Base-by-base conservation (phyloP, 2,797 vertebrate species). In the Alfaro cultratus region DNA sequence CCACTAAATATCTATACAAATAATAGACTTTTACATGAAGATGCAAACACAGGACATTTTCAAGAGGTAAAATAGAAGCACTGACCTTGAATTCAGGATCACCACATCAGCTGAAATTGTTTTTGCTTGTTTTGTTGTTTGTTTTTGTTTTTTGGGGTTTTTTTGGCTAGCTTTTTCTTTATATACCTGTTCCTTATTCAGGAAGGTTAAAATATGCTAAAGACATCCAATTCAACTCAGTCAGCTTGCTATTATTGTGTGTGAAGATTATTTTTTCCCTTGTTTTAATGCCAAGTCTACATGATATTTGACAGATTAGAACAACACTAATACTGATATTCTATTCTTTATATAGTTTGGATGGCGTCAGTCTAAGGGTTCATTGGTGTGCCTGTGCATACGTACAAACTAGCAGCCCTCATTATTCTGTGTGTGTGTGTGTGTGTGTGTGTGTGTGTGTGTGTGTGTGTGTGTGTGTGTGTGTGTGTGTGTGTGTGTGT, bases 251-350 rank as follows among this genome's bases (percentile, higher is more conserved):
- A 41, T 39, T 23, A 68, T 23, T 39, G 64, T 68, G 36, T 68
- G 3, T 49, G 71, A 10, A 29, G 9, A 39, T 41, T 12, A 39
- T 67, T 4, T 39, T 39, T 10, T 67, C 15, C 34, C 8, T 36
- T 64, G 6, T 6, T 43, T 45, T 31, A 31, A 12, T 31, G 10
- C 23, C 41, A 46, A 55, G 39, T 34, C 23, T 46, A 12, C 34
- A 55, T 29, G 0, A 36, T 77, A 76, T 57, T 68, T 5, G 39
- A 26, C 36, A 1, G 8, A 1, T 9, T 34, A 1, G 36, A 31
- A n/a, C 13, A 26, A 12, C 21, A 4, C 21, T 2, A 72, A 47
- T 7, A 68, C 2, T 29, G 39, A 1, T 0, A 1, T 5, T n/a
- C 34, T 18, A 18, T 31, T 12, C 64, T 73, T 79, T 84, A 87